Conservation (phyloP, 2,797 vertebrate genomes). For the Botia almorhae region DNA sequence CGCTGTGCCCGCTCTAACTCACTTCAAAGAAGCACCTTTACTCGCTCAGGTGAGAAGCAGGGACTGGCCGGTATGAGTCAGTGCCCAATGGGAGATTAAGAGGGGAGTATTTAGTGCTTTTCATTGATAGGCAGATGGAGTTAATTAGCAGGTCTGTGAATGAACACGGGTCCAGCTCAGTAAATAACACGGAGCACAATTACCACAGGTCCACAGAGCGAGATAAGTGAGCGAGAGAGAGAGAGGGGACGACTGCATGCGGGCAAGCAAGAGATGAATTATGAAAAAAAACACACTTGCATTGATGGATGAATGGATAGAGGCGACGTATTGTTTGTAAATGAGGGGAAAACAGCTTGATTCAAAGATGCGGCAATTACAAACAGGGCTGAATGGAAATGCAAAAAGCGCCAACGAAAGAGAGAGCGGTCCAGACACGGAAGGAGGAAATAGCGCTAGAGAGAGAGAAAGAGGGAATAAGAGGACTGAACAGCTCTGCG, state of each 20-base stretch:
- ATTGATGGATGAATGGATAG: constrained; percentile 50
- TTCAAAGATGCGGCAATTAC: constrained; percentile 39
- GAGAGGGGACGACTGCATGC: constrained; percentile 15
- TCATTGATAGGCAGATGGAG: constrained; percentile 62
- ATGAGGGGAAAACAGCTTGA: constrained; percentile 49
- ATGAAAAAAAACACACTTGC: constrained; percentile 15
- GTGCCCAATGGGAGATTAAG: constrained; percentile 53
- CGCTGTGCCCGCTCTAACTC: constrained; percentile 40
- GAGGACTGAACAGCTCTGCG: constrained; percentile 30
- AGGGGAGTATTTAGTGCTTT: constrained; percentile 54
- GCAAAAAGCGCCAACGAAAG: constrained; percentile 8
- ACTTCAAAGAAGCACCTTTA: constrained; percentile 56
- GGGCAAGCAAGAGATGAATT: constrained; percentile 23
- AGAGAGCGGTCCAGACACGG: background rate
- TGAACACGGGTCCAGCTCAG: constrained; percentile 63
- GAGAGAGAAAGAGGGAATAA: constrained; percentile 30
- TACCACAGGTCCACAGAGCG: constrained; percentile 35
- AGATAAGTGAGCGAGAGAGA: constrained; percentile 3
- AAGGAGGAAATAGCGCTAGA: background rate
- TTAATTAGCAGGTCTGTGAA: constrained; percentile 63
- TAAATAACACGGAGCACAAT: constrained; percentile 61
- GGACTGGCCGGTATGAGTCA: constrained; percentile 53
- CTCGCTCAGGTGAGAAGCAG: constrained; percentile 13
- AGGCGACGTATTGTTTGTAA: background rate
- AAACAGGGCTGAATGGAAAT: constrained; percentile 29